Evolutionary conservation across 2,888 invertebrate species (phyloP).

Genomic region (Epinotia nisella): DNA sequence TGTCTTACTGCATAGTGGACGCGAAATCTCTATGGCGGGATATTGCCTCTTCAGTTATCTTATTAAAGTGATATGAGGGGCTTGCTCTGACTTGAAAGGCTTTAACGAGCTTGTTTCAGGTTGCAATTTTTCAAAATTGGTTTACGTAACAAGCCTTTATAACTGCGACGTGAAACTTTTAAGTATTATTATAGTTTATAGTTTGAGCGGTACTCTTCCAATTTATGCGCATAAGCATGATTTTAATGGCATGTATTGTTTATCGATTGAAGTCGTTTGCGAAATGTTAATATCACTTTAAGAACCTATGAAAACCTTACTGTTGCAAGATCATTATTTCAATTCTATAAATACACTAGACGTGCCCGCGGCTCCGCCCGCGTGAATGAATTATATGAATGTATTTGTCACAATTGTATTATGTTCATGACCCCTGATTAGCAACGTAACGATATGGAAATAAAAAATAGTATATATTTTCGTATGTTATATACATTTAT

Average conservation of each 20-base stretch:
- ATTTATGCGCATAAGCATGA: not conserved
- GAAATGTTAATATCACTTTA: not conserved
- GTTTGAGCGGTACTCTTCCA: slow-evolving; percentile 3
- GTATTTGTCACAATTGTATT: too few species aligned
- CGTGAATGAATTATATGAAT: too few species aligned
- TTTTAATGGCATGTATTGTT: not conserved
- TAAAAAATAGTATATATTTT: too few species aligned
- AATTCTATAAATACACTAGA: not conserved
- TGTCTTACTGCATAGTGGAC: slow-evolving; percentile 50
- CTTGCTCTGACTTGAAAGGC: slow-evolving; percentile 42
- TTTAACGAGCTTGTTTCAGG: slow-evolving; percentile 43
- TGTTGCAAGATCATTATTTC: not conserved
- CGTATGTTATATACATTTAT: too few species aligned
- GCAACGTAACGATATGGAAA: too few species aligned
- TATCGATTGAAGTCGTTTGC: not conserved
- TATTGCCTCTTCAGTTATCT: slow-evolving; percentile 56
- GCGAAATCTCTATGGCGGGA: slow-evolving; percentile 58
- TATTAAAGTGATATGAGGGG: slow-evolving; percentile 51
- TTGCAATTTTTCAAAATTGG: slow-evolving; percentile 36
- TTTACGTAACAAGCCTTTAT: slow-evolving; percentile 30
- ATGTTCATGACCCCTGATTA: too few species aligned
- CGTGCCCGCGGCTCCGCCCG: too few species aligned
- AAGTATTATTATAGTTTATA: slow-evolving; percentile 12
- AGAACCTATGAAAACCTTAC: not conserved
- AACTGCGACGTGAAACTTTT: slow-evolving; percentile 2